Evolutionary conservation across 2,797 vertebrate genomes (phyloP).

Genomic region (Rachycentron canadum): DNA sequence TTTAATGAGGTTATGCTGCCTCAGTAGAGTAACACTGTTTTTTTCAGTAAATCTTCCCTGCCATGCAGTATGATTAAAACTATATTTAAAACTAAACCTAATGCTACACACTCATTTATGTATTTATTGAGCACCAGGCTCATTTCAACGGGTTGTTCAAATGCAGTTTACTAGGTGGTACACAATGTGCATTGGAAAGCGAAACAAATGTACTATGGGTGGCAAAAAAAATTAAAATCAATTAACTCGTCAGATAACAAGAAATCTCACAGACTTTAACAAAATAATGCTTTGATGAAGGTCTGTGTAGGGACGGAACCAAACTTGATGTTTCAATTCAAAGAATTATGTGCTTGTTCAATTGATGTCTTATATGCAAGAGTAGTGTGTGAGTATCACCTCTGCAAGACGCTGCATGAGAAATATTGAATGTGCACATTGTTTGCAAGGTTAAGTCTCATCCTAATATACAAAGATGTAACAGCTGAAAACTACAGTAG

Average conservation of each 20-base stretch:
- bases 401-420: not conserved
- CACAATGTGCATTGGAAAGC: not conserved
- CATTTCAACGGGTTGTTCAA: not conserved
- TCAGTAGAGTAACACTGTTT: constrained; percentile 1
- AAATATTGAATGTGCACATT: not conserved
- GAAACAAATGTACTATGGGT: not conserved
- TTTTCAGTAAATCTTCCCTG: not conserved
- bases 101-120: not conserved
- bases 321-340: not conserved
- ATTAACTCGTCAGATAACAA: not conserved
- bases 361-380: not conserved
- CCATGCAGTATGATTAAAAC: not conserved
- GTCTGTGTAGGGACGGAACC: not conserved
- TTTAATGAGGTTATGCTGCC: not conserved
- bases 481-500: not conserved
- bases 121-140: not conserved
- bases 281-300: not conserved
- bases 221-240: constrained; percentile 15
- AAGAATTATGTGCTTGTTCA: constrained; percentile 5
- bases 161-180: not conserved
- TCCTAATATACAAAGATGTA: no score
- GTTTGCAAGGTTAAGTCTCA: not conserved
- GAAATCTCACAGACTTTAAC: no score
- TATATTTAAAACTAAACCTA: no score
- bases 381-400: no score